Evolutionary conservation across 2,113 vertebrate species (phyloP), one percentile per base, ranked within the genome.

Genomic region (Tenebrosternarchus preto): DNA sequence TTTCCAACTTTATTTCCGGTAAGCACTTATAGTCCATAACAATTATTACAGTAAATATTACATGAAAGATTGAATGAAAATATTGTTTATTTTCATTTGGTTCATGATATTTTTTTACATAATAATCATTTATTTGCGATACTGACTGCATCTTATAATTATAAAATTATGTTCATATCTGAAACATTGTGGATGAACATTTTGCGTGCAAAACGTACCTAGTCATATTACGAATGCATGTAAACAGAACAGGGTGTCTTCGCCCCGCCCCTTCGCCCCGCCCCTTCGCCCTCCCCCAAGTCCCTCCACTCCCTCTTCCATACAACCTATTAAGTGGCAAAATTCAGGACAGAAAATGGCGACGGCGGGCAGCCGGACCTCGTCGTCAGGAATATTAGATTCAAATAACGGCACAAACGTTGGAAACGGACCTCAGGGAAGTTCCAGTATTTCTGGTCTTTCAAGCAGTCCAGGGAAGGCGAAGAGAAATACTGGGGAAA

Each of bases 291-390:
- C 75, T 81, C 87, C 90, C 85, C 77, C 83, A 77, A 84, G 78
- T 80, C 87, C 85, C 63, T 81, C 85, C 77, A 76, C 89, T 87
- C 88, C 87, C 84, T 82, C 80, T 75, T 78, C 85, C 86, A 84
- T 74, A 85, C 73, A 90, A 90, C 88, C 87, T 85, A 75, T 83
- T 83, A 87, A 92, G 93, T 93, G 93, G 82, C 90, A 90, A 80
- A 92, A 90, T 82, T 92, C 91, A 90, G 91, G 87, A 91, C 89
- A 93, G 93, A 95, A 95, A 93, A 95, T 95, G 94, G 94, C 94
- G 94, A 92, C 93, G 92, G 92, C 92, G 89, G 93, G 90, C 91
- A 92, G 86, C 90, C 92, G 92, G 91, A 84, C 89, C 87, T 91
- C 93, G 90, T 91, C 92, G 88, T 92, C 87, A 80, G 91, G 89